Base-by-base conservation (phyloP, 2,113 vertebrate species). In the Phainopepla nitens region DNA sequence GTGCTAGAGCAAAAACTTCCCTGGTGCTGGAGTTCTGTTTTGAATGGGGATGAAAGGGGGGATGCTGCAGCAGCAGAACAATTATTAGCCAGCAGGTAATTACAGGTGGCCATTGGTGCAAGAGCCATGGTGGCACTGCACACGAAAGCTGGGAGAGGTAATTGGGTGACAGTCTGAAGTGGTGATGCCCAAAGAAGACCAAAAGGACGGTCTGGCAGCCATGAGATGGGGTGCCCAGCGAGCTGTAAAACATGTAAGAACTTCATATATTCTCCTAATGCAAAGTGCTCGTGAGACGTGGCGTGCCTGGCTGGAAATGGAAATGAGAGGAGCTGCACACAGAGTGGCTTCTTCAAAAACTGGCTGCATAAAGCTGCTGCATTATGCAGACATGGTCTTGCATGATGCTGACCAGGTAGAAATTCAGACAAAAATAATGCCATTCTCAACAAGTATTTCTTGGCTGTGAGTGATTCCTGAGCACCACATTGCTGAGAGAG, bases 261-360 rank as follows among this genome's bases (percentile, higher is more conserved):
- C 33, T 78, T 65, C 2, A 7, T 35, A 5, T 2, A 53, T 33
- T 49, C 50, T 83, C 45, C 41, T 82, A 14, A 68, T 41, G 20
- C 14, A 33, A 75, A 64, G 33, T 49, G 47, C 27, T 51, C 0
- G 0, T 2, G 1, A 36, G 35, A 2, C 0, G 0, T 39, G 47
- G 20, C 18, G 33, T 42, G 19, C 9, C 2, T 25, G n/a, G 50
- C 56, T 78, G 57, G 56, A 84, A 60, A 60, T 3, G 17, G 53
- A 53, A 11, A 23, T 41, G 53, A 79, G 49, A 54, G 23, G 49
- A 53, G 42, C 56, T 64, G 78, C 22, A 31, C 12, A 15, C 0
- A 0, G 21, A 64, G 28, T 23, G 24, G 44, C 18, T 87, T 15
- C 87, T 58, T 31, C 31, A 54, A n/a, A 83, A 62, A 3, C 10